These are phyloP conservation scores for Heterochromis multidens DNA, from an alignment of 2,113 vertebrate genomes.

Conservation along the genomic window DNA sequence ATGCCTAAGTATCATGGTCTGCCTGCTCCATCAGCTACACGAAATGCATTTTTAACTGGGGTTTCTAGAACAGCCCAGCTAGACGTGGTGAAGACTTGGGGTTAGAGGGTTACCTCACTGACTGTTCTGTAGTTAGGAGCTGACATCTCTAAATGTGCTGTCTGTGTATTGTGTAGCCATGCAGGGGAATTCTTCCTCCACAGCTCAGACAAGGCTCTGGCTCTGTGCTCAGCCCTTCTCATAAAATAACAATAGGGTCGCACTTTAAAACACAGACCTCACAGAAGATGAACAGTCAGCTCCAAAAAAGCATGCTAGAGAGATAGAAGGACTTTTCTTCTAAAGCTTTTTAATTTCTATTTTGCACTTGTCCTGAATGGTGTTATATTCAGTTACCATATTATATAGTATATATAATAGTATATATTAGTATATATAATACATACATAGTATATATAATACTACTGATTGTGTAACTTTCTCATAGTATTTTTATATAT, in stretches of 20 bases:
- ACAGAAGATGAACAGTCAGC: constrained; percentile 25
- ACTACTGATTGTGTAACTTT: too few relatives aligned
- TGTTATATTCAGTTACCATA: not conserved
- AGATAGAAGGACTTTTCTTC: constrained; percentile 5
- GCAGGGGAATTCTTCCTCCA: constrained; percentile 50
- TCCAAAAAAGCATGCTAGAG: constrained; percentile 1
- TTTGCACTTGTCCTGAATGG: not conserved
- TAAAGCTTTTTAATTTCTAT: not conserved
- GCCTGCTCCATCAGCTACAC: constrained; percentile 21
- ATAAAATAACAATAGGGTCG: constrained; percentile 67
- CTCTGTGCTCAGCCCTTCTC: constrained; percentile 44
- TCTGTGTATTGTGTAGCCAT: constrained; percentile 66
- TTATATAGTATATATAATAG: not conserved
- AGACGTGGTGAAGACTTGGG: constrained; percentile 55
- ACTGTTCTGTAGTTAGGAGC: constrained; percentile 54
- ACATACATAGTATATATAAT: too few relatives aligned
- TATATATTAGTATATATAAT: too few relatives aligned
- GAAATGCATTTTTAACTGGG: constrained; percentile 73
- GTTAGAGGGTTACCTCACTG: constrained; percentile 59
- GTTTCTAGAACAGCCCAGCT: constrained; percentile 56
- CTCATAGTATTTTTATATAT: too few relatives aligned
- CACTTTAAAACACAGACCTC: constrained; percentile 49
- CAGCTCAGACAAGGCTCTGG: constrained; percentile 32
- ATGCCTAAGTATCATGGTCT: not conserved
- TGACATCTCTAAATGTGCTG: constrained; percentile 62